These are phyloP conservation scores for Mycalesis mineus DNA, from an alignment of 2,888 invertebrate genomes.

Conservation along the genomic window DNA sequence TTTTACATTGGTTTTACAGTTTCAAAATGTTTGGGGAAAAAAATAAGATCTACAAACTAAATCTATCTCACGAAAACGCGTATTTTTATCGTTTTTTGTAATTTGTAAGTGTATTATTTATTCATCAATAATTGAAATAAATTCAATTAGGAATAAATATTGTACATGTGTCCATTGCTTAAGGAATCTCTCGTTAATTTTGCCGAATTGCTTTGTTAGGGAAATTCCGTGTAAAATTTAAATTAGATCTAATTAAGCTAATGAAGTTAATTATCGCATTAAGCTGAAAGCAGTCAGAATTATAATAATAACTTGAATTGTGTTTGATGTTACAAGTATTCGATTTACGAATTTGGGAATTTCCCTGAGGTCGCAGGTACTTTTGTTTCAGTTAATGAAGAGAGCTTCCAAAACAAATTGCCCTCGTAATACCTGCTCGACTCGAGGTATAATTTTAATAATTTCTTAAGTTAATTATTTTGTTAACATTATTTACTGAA, in stretches of 20 bases:
- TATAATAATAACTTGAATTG: slow-evolving; percentile 6
- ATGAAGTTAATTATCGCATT: slow-evolving; percentile 16
- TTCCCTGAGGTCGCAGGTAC: not conserved
- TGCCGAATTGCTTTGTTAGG: slow-evolving; percentile 2
- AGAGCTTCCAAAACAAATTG: not conserved
- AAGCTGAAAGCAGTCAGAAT: slow-evolving; percentile 11
- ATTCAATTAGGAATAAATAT: not conserved
- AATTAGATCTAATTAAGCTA: slow-evolving; percentile 13
- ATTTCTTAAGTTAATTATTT: no score
- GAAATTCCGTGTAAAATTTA: slow-evolving; percentile 8
- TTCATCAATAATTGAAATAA: no score
- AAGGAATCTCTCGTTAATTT: not conserved
- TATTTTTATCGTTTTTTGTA: no score
- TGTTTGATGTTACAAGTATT: slow-evolving; percentile 4
- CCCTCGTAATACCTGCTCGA: not conserved
- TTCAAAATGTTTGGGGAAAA: no score
- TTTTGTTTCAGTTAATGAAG: not conserved
- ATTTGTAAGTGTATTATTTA: no score
- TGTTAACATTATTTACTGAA: no score
- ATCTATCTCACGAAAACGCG: no score
- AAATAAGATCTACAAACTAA: no score
- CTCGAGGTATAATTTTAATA: not conserved
- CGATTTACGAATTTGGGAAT: not conserved
- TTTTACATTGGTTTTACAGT: no score
- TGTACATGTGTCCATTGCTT: not conserved